phyloP scores from a whole-genome alignment of 2,797 vertebrate genomes.

The Eptatretus atami region DNA sequence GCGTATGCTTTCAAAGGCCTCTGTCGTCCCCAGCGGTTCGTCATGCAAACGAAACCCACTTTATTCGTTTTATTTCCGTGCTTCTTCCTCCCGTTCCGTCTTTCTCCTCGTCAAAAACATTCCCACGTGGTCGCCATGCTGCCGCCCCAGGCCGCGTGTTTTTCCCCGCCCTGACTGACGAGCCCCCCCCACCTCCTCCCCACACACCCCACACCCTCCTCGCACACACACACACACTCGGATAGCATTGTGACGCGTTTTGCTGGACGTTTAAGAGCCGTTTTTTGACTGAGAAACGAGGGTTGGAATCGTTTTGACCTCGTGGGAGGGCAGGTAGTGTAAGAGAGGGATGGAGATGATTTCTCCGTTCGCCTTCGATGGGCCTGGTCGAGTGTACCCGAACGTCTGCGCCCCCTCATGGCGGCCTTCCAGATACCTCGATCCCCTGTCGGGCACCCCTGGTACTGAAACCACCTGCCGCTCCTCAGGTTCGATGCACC shows the following conservation, averaged over 20 bases:
- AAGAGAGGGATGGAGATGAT: conserved; percentile 1
- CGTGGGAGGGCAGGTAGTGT: background rate
- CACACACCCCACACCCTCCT: conserved; percentile 10
- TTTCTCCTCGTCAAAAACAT: too few relatives aligned
- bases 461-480: too few relatives aligned
- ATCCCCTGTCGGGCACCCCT: too few relatives aligned
- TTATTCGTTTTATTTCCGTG: too few relatives aligned
- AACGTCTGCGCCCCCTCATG: too few relatives aligned
- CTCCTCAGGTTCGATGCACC: too few relatives aligned
- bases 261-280: conserved; percentile 13
- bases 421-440: too few relatives aligned
- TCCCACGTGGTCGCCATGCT: too few relatives aligned
- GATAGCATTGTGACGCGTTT: conserved; percentile 9
- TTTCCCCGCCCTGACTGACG: conserved; percentile 9
- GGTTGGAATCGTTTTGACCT: background rate
- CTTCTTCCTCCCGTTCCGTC: too few relatives aligned
- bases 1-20: background rate
- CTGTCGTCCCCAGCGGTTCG: background rate
- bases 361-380: conserved; percentile 13
- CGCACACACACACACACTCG: background rate
- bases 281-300: conserved; percentile 7
- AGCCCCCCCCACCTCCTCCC: background rate
- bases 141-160: too few relatives aligned
- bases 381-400: background rate
- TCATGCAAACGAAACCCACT: too few relatives aligned